Base-by-base conservation (phyloP, 2,113 vertebrate genomes). In the Catharus minimus region DNA sequence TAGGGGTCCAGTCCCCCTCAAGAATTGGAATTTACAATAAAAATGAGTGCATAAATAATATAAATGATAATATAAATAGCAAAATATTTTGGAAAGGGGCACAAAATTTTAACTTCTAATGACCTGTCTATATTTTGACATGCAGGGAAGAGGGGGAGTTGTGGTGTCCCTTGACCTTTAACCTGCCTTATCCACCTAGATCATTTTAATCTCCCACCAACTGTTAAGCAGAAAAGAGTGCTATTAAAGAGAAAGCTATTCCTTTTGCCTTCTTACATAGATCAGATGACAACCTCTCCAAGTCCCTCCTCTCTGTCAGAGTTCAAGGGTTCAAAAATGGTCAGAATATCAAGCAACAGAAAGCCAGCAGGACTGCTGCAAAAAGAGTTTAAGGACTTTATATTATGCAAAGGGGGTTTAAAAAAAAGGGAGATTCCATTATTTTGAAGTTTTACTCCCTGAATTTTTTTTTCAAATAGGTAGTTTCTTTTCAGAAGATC, bases 121-220 rank as follows among this genome's bases (percentile, higher is more conserved):
- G 44, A 97, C 88, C 71, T 87, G 78, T 91, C 95, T 96, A 74
- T 95, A 95, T 97, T 98, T 98, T 96, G 94, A 98, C 97, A 93
- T 77, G 85, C 76, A 85, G 77, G 90, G 78, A 68, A 95, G 60
- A 91, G 72, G n/a, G 96, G 96, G 97, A 97, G 97, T 98, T 95
- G 96, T 97, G 95, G 97, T 97, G 97, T 98, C 96, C 97, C 97
- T 92, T 97, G 96, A 94, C 95, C 97, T 98, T 97, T 98, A 97
- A 97, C 97, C 97, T 96, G 91, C 92, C 95, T 97, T 97, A 97
- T 97, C 95, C 94, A 96, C 88, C 97, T 95, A 97, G 98, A 98
- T 98, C 97, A 97, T 98, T 98, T 98, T 98, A 98, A 98, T 98
- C 98, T 98, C 98, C 98, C 98, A 98, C 97, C 98, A 98, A 98